These are phyloP conservation scores for Drosophila anceps DNA, from an alignment of 2,888 invertebrate species.

Conservation along the genomic window DNA sequence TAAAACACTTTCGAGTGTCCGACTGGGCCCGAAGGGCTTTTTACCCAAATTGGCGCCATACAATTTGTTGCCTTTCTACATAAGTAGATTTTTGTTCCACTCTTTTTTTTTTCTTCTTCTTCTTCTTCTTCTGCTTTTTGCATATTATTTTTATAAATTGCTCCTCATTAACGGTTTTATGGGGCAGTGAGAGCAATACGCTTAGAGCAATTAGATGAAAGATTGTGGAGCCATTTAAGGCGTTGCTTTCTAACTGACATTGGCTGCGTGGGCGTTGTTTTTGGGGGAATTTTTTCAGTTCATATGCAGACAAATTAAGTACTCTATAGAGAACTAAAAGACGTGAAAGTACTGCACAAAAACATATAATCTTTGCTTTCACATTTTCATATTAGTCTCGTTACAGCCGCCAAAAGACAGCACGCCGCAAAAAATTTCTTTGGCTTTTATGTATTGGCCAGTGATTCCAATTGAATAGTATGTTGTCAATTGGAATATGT, in stretches of 20 bases:
- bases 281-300: constrained; percentile 9
- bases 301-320: not conserved
- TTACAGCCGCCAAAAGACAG: no score
- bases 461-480: no score
- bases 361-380: not conserved
- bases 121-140: no score
- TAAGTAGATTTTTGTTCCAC: constrained; percentile 3
- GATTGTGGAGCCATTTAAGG: constrained; percentile 29
- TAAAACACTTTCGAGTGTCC: constrained; percentile 18
- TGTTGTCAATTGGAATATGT: no score
- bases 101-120: not conserved
- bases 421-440: not conserved
- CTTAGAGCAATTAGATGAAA: constrained; percentile 44
- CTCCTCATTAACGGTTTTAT: constrained; percentile 45
- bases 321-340: not conserved
- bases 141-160: constrained; percentile 60
- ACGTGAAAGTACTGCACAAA: accelerated
- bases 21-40: constrained; percentile 43
- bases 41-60: constrained; percentile 32
- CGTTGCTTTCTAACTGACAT: constrained; percentile 38
- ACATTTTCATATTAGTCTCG: no score
- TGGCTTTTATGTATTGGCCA: no score
- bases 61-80: constrained; percentile 43
- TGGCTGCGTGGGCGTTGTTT: constrained; percentile 32
- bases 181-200: constrained; percentile 32